A percentile compares a stretch with the other conserved stretches of the same genome.
Conservation (phyloP, 2,797 vertebrate species). For the Hydrolagus colliei region DNA sequence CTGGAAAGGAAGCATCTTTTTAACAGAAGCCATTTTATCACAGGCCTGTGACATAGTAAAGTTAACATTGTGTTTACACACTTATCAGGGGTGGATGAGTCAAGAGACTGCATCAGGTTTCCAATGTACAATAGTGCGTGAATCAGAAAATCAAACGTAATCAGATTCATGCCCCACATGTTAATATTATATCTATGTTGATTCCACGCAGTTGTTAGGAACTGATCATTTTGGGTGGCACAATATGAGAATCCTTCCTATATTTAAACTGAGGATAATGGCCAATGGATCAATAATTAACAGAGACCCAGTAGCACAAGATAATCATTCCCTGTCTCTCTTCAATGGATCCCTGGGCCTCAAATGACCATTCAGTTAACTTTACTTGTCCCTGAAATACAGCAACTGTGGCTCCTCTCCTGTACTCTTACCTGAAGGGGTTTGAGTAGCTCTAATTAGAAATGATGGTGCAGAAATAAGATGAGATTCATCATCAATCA, state of each 20-base stretch:
- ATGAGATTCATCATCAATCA: neutral
- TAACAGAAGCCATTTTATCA: conserved; percentile 26
- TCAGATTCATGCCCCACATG: neutral
- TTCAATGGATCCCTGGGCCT: neutral
- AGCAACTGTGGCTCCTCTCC: neutral
- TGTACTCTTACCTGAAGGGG: neutral
- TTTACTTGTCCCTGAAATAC: neutral
- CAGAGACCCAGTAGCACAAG: neutral
- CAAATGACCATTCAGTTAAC: neutral
- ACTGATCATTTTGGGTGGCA: neutral
- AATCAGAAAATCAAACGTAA: neutral
- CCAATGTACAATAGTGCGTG: neutral
- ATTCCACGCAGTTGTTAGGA: neutral
- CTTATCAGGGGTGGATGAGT: conserved; percentile 15
- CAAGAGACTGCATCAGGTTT: conserved; percentile 12
- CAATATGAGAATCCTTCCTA: neutral
- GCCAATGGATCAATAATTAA: neutral
- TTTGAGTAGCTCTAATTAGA: neutral
- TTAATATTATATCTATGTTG: neutral
- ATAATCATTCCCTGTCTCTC: no score
- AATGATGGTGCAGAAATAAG: neutral
- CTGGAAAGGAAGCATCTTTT: conserved; percentile 30
- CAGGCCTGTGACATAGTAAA: conserved; percentile 17
- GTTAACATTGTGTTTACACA: conserved; percentile 28
- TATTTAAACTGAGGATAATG: conserved; percentile 13